These are phyloP conservation scores for Polietes domitor DNA, from an alignment of 2,888 invertebrate species.

Conservation along the genomic window DNA sequence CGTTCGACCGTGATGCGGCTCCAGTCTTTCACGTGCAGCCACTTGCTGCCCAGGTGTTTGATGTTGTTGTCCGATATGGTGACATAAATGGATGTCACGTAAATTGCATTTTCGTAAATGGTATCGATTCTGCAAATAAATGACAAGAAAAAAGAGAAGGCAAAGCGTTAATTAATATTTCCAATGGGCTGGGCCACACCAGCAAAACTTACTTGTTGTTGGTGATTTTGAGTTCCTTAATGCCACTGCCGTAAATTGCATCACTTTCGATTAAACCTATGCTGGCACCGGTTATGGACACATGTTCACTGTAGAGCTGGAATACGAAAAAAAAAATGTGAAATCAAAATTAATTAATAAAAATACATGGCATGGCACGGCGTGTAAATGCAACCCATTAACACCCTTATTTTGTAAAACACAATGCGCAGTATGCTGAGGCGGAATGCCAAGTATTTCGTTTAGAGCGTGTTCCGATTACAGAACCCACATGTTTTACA, in stretches of 20 bases:
- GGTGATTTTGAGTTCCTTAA: conserved; percentile 74
- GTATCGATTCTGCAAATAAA: conserved; percentile 73
- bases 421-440: background rate
- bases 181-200: background rate
- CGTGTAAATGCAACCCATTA: too few relatives aligned
- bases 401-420: background rate
- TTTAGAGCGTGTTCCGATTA: too few relatives aligned
- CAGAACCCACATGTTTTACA: background rate
- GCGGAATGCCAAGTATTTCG: too few relatives aligned
- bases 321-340: background rate
- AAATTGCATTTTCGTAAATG: conserved; percentile 77
- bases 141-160: too few relatives aligned
- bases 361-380: too few relatives aligned
- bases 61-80: conserved; percentile 76
- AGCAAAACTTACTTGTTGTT: conserved; percentile 75
- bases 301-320: conserved; percentile 74
- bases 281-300: conserved; percentile 76
- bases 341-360: conserved; percentile 31
- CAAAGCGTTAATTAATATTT: background rate
- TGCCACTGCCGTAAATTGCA: conserved; percentile 79
- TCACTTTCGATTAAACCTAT: conserved; percentile 78
- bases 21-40: conserved; percentile 77
- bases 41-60: conserved; percentile 73
- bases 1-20: conserved; percentile 74
- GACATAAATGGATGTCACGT: conserved; percentile 74